Base-by-base conservation (phyloP, 2,797 vertebrate genomes). In the Mormyrus hasselquistii region DNA sequence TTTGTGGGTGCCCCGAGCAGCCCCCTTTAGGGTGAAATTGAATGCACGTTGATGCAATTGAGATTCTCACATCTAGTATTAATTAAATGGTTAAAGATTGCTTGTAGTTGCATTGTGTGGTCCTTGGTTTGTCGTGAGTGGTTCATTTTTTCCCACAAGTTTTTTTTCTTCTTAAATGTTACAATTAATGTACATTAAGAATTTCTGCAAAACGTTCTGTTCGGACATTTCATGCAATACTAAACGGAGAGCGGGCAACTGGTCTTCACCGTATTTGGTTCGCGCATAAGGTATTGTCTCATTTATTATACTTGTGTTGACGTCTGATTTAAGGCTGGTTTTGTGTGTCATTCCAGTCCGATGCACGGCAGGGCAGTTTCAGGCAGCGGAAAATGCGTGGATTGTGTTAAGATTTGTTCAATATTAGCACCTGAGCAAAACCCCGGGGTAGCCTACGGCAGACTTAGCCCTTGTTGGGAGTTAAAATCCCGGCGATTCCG, bases 11-110 rank as follows among this genome's bases (percentile, higher is more conserved):
- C 49, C 62, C 34, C 22, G 6, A 85, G 62, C 41, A 34, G 79
- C 50, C n/a, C 65, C 22, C 44, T 29, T 53, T 65, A n/a, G 12
- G 57, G 44, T 7, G n/a, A 52, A 87, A 89, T 89, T 89, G 88
- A 76, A 69, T 87, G 16, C 88, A 89, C 59, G 49, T 89, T 89
- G 84, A 57, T 86, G 19, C 84, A 87, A 86, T 87, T 86, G 59
- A 88, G 9, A 29, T 76, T 5, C 73, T 10, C 14, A 57, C 22
- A 29, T 86, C 25, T 25, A 53, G 65, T 89, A 85, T 69, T 84
- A 89, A 85, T 86, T 65, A 85, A 49, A 89, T 14, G 53, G 85
- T 49, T 25, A 84, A 65, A 73, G n/a, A 53, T 25, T 6, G 55
- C 19, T 44, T 50, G 84, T 76, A 62, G 52, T 6, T 22, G 50